A percentile compares a stretch with the other conserved stretches of the same genome.
Evolutionary conservation across 2,113 vertebrate genomes (phyloP).

Genomic region (Notiomystis cincta): DNA sequence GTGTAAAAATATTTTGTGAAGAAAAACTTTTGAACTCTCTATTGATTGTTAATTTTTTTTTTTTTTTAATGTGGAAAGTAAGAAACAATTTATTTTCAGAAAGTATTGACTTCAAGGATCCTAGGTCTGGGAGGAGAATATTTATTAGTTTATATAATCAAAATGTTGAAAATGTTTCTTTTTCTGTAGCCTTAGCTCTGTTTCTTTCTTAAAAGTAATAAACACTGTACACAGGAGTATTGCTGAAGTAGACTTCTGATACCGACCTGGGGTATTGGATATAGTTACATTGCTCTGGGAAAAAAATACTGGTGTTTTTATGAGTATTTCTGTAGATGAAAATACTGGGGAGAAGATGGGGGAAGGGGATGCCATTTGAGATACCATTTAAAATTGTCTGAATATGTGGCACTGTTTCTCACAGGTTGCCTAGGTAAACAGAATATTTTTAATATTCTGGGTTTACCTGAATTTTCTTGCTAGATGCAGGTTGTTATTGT

Average conservation of each 20-base stretch:
- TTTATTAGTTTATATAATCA: conserved; percentile 47
- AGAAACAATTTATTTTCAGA: conserved; percentile 35
- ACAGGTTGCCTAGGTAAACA: background rate
- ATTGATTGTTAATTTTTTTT: background rate
- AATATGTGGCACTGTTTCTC: background rate
- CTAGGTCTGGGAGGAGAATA: background rate
- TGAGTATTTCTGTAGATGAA: conserved; percentile 37
- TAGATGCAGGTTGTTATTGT: background rate
- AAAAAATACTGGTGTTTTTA: background rate
- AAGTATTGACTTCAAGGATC: conserved; percentile 5
- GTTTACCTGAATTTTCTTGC: background rate
- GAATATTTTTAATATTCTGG: background rate
- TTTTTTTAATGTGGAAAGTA: conserved; percentile 6
- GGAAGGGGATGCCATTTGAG: background rate
- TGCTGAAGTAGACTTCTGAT: conserved; percentile 21
- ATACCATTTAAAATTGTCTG: background rate
- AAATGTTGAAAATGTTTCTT: conserved; percentile 1
- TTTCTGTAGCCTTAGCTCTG: conserved; percentile 6
- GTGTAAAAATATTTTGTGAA: background rate
- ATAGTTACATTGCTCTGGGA: conserved; percentile 24
- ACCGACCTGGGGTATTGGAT: background rate
- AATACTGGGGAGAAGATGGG: background rate
- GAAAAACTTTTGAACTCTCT: background rate
- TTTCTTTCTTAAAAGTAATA: conserved; percentile 42
- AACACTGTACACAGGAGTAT: conserved; percentile 32